Conservation (phyloP, 2,888 invertebrate genomes). For the Drosophila vallismaia region DNA sequence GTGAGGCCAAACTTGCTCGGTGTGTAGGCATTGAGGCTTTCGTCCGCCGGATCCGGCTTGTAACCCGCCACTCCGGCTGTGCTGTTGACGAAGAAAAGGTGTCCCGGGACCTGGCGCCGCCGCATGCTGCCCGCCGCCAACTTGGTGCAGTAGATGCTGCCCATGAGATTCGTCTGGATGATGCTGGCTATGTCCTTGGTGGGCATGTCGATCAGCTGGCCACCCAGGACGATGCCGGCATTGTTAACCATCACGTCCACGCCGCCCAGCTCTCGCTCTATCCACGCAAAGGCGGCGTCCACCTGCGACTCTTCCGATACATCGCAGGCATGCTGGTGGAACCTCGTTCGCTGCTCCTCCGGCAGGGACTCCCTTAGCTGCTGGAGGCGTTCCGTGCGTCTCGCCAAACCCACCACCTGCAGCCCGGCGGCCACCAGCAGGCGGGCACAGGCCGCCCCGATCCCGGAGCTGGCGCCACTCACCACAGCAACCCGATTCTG, state of each 20-base stretch:
- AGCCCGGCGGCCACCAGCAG: slow-evolving; percentile 85
- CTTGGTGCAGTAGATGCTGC: slow-evolving; percentile 84
- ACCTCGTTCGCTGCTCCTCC: slow-evolving; percentile 59
- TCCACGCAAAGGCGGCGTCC: slow-evolving; percentile 84
- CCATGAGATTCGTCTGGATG: slow-evolving; percentile 85
- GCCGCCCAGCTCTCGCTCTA: slow-evolving; percentile 85
- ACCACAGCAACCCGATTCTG: slow-evolving; percentile 86
- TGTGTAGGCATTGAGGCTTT: slow-evolving; percentile 80
- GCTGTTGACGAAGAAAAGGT: slow-evolving; percentile 80
- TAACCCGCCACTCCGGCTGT: slow-evolving; percentile 76
- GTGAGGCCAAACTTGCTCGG: slow-evolving; percentile 81
- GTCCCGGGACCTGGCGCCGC: slow-evolving; percentile 76
- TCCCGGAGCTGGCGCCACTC: slow-evolving; percentile 87
- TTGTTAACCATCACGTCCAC: slow-evolving; percentile 87
- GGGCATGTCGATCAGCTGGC: slow-evolving; percentile 78
- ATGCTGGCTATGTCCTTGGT: slow-evolving; percentile 72
- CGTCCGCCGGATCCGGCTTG: slow-evolving; percentile 62
- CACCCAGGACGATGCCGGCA: slow-evolving; percentile 84
- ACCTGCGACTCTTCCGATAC: slow-evolving; percentile 85
- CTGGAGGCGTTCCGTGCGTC: slow-evolving; percentile 74
- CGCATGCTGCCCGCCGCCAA: slow-evolving; percentile 85
- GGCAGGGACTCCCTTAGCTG: slow-evolving; percentile 63
- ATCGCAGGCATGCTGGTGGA: slow-evolving; percentile 83
- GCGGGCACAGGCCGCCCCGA: slow-evolving; percentile 85
- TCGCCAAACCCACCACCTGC: slow-evolving; percentile 85